Evolutionary conservation across 2,797 vertebrate genomes (phyloP).

Genomic region (Molossus alvarezi): DNA sequence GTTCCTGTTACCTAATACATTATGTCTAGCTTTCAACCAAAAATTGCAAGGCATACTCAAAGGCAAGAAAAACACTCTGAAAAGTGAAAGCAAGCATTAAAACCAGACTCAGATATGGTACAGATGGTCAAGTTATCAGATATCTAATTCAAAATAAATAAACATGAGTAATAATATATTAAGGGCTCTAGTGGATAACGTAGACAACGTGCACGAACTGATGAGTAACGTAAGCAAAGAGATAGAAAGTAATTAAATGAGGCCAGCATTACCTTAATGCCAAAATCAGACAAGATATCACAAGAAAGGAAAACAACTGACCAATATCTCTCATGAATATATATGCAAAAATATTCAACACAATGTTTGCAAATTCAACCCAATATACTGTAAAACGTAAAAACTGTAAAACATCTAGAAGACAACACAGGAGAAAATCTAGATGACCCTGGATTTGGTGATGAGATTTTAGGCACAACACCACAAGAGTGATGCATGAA

Average conservation of each 20-base stretch:
- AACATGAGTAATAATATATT: neutral
- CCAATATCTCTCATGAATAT: neutral
- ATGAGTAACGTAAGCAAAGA: neutral
- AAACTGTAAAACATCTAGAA: too few relatives aligned
- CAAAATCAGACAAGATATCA: neutral
- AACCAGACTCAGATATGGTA: neutral
- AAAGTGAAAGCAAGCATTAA: neutral
- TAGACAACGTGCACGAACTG: neutral
- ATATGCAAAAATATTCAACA: neutral
- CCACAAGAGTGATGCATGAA: neutral
- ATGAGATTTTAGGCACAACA: neutral
- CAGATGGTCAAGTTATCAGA: neutral
- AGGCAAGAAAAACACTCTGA: neutral
- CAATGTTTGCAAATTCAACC: too few relatives aligned
- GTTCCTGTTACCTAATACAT: too few relatives aligned
- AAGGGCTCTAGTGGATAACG: neutral
- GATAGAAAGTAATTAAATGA: neutral
- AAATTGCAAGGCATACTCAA: neutral
- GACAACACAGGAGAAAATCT: too few relatives aligned
- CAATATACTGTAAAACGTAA: too few relatives aligned
- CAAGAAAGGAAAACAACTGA: neutral
- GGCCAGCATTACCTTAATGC: neutral
- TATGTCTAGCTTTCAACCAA: too few relatives aligned
- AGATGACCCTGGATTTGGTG: neutral
- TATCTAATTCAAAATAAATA: slow-evolving; percentile 29